Base-by-base conservation (phyloP, 2,113 vertebrate genomes). In the Pachyramphus minor region DNA sequence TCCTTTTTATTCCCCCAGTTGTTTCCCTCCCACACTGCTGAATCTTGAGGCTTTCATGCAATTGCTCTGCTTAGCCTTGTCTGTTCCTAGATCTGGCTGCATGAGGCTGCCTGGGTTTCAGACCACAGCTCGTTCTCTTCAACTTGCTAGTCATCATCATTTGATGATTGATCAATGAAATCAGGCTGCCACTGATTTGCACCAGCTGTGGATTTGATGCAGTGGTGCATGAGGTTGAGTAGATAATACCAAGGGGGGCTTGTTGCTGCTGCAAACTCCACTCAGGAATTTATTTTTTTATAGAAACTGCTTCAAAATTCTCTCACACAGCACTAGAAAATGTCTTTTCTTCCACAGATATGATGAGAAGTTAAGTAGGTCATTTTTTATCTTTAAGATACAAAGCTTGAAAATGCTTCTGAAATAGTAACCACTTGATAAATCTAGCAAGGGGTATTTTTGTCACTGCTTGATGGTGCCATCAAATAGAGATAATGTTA, bases 321-420 rank as follows among this genome's bases (percentile, higher is more conserved):
- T 15, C 19, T 89, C 66, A 84, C 27, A 7, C 10, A 67, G 59
- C 60, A 39, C n/a, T 14, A 80, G n/a, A 33, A 88, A 50, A 6
- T 58, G 20, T 37, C 6, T 87, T 84, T 79, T 79, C 27, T 91
- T 95, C 68, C 45, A 74, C n/a, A 62, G 45, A 39, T 87, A 30
- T 31, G 60, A 45, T 60, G 62, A 93, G 90, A 93, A 91, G 53
- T 64, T 90, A 87, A 95, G 41, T 90, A 90, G 86, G 82, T 90
- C 6, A 67, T 41, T 84, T 86, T 63, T 81, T 37, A 55, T 74
- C 80, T 92, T 77, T 63, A 41, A 67, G 62, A 16, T 50, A 67
- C 11, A 78, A 89, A 78, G 21, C 64, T 82, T 60, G 39, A 47
- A 53, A 84, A 72, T 31, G 6, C 11, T 47, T 58, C 66, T 64